Conservation (phyloP, 2,113 vertebrate species). For the Sebastes schlegelii region DNA sequence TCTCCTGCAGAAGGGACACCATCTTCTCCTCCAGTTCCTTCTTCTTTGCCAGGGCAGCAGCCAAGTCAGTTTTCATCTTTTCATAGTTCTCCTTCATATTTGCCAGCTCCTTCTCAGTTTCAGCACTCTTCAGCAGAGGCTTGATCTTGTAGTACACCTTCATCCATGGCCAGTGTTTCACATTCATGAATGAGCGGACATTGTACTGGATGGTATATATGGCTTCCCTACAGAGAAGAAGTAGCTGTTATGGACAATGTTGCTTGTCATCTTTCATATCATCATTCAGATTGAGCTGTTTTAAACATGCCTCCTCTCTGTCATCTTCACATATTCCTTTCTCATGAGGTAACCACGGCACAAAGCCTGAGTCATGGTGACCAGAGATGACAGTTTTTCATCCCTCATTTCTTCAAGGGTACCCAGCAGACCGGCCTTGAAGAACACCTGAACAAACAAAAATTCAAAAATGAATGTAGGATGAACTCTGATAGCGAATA, state of each 20-base stretch:
- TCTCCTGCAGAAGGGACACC: conserved; percentile 73
- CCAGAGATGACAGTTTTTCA: conserved; percentile 49
- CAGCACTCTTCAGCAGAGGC: conserved; percentile 73
- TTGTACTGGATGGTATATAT: conserved; percentile 72
- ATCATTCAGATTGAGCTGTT: too few relatives aligned
- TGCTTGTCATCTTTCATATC: too few relatives aligned
- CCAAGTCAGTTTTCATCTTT: conserved; percentile 66
- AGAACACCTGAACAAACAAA: conserved; percentile 58
- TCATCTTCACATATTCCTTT: conserved; percentile 71
- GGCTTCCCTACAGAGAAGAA: too few relatives aligned
- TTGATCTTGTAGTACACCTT: conserved; percentile 80
- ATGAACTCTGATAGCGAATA: not conserved
- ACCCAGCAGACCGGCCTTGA: conserved; percentile 73
- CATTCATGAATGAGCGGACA: conserved; percentile 76
- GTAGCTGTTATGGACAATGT: too few relatives aligned
- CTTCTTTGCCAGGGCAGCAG: conserved; percentile 67
- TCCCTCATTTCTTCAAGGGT: conserved; percentile 65
- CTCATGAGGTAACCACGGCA: conserved; percentile 68
- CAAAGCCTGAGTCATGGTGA: conserved; percentile 72
- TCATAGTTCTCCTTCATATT: conserved; percentile 74
- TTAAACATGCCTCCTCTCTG: conserved; percentile 51
- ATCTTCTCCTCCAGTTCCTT: conserved; percentile 74
- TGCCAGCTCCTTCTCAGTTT: conserved; percentile 66
- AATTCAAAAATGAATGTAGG: not conserved
- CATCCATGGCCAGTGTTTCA: conserved; percentile 79